These are phyloP conservation scores for Biston betularia DNA, from an alignment of 2,888 invertebrate species.

Conservation along the genomic window DNA sequence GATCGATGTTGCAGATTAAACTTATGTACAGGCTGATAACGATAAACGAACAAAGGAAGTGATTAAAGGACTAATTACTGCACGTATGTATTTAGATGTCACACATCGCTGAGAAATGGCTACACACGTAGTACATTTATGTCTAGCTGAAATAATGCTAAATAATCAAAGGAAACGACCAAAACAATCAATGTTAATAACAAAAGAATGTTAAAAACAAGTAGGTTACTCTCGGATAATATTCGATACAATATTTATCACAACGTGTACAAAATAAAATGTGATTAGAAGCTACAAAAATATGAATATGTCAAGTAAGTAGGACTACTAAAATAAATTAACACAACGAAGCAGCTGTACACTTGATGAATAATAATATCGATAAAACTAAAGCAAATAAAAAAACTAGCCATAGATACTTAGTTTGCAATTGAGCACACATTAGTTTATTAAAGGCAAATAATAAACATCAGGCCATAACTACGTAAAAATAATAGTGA, in stretches of 20 bases:
- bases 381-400: constrained; percentile 23
- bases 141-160: too few species aligned
- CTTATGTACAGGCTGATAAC: constrained; percentile 14
- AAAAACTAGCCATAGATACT: constrained; percentile 20
- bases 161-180: too few species aligned
- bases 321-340: constrained; percentile 13
- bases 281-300: constrained; percentile 5
- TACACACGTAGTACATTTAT: too few species aligned
- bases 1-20: constrained; percentile 57
- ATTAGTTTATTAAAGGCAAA: constrained; percentile 44
- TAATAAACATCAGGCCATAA: constrained; percentile 43
- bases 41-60: constrained; percentile 21
- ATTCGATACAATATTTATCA: not conserved
- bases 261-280: not conserved
- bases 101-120: too few species aligned
- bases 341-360: constrained; percentile 28
- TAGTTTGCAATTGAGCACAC: constrained; percentile 19
- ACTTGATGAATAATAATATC: constrained; percentile 30
- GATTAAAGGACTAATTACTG: not conserved
- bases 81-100: not conserved
- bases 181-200: too few species aligned
- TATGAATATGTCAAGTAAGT: constrained; percentile 1
- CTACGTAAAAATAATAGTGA: constrained; percentile 46
- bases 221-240: not conserved
- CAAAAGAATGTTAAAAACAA: not conserved